phyloP scores from a whole-genome alignment of 2,888 invertebrate species.

The Shargacucullia verbasci region DNA sequence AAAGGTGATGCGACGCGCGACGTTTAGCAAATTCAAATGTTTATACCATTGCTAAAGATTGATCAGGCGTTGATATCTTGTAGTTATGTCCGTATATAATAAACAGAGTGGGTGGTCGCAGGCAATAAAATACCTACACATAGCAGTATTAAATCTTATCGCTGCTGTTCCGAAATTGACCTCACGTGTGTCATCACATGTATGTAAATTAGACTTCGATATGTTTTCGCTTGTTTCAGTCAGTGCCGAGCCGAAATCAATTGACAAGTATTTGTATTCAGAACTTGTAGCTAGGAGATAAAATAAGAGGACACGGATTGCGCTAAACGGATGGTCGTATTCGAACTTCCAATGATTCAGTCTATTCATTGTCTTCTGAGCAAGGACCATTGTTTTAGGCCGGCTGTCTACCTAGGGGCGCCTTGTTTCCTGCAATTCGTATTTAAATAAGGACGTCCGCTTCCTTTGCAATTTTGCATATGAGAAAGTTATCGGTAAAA shows the following conservation, averaged over 20 bases:
- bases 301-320: slow-evolving; percentile 46
- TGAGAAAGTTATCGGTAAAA: slow-evolving; percentile 68
- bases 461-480: slow-evolving; percentile 81
- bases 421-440: slow-evolving; percentile 76
- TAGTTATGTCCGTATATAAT: too few relatives aligned
- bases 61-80: too few relatives aligned
- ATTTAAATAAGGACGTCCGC: slow-evolving; percentile 81
- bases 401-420: slow-evolving; percentile 60
- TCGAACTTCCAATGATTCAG: slow-evolving; percentile 44
- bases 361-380: slow-evolving; percentile 61
- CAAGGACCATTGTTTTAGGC: slow-evolving; percentile 71
- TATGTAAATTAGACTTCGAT: slow-evolving; percentile 9
- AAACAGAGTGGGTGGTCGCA: slow-evolving; percentile 14
- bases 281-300: slow-evolving; percentile 35
- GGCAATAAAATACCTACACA: slow-evolving; percentile 18
- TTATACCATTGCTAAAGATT: too few relatives aligned
- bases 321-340: slow-evolving; percentile 42
- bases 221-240: slow-evolving; percentile 29
- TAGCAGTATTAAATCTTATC: slow-evolving; percentile 32
- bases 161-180: slow-evolving; percentile 27
- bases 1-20: too few relatives aligned
- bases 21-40: too few relatives aligned
- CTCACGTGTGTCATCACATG: slow-evolving; percentile 27
- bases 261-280: slow-evolving; percentile 43
- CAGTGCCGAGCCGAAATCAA: slow-evolving; percentile 21